Base-by-base conservation (phyloP, 1,140 invertebrate genomes). In the Chironomus tepperi region DNA sequence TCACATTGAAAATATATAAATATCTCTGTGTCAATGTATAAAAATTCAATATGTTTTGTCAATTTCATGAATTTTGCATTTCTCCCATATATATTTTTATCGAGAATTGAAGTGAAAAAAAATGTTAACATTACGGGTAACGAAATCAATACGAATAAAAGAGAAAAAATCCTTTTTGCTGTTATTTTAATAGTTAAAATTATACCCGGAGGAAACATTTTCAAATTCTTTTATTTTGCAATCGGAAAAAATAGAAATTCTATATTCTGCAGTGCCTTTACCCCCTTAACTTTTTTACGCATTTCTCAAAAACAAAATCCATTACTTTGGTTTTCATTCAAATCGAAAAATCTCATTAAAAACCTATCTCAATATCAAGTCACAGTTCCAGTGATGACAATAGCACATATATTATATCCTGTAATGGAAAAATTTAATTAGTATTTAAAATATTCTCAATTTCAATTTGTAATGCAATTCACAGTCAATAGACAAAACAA, bases 121-220 rank as follows among this genome's bases (percentile, higher is more conserved):
- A 34, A 34, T 34, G 24, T 34, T 34, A 34, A 34, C 24, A 34
- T 2, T 34, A 34, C 24, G 24, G 24, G 24, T 2, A 34, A 57
- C n/a, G n/a, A 57, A 57, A 57, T 57, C 47, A 57, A 57, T 57
- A 57, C 43, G 43, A 47, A 7, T 5, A 57, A 12, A 57, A 34
- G 24, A 34, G 24, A 34, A 34, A n/a, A n/a, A 57, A 57, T 57
- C n/a, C 15, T 15, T 15, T 57, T 57, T 57, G 47, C 47, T 57
- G 12, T 57, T 57, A 57, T 10, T 57, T 57, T 57, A 57, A 57
- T 57, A 57, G 47, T 57, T 57, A 15, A 57, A 57, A 57, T 57
- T 57, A 57, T n/a, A 57, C 47, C 47, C 47, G n/a, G n/a, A 57
- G 47, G 47, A 57, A n/a, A 57, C 47, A 57, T 57, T 57, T 57